Conservation (phyloP, 2,113 vertebrate species). For the Eudyptes chrysolophus region DNA sequence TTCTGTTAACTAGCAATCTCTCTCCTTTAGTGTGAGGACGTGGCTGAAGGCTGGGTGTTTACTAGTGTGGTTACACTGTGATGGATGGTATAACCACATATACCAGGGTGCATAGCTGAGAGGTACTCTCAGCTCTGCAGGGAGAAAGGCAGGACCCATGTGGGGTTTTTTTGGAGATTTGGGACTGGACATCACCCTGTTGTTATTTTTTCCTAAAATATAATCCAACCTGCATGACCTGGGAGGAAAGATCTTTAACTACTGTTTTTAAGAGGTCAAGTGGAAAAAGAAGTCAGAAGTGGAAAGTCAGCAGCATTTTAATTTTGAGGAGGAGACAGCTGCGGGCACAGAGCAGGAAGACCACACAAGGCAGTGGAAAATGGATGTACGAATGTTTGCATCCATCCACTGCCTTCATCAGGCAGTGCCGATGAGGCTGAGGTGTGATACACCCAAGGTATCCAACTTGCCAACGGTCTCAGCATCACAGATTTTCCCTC, state of each 20-base stretch:
- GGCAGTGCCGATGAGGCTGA: accelerated
- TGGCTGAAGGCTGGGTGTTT: neutral
- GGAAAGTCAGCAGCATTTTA: neutral
- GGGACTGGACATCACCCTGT: neutral
- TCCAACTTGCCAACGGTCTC: neutral
- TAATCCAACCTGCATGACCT: neutral
- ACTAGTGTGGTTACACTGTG: neutral
- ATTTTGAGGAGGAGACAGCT: neutral
- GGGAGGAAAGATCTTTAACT: neutral
- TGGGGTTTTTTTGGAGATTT: neutral
- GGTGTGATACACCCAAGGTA: neutral
- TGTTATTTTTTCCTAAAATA: neutral
- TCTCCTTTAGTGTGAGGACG: neutral
- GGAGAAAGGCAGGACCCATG: neutral
- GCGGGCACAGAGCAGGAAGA: neutral
- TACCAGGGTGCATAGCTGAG: neutral
- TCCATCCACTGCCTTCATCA: neutral
- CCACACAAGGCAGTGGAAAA: neutral
- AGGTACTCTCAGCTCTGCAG: neutral
- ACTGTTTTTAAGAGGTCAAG: neutral
- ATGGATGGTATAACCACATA: neutral
- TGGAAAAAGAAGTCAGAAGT: neutral
- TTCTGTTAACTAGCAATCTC: neutral
- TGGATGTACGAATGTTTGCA: neutral
- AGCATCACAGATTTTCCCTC: neutral